These are phyloP conservation scores for Himalopsyche phryganea DNA, from an alignment of 1,140 invertebrate species.

Conservation along the genomic window DNA sequence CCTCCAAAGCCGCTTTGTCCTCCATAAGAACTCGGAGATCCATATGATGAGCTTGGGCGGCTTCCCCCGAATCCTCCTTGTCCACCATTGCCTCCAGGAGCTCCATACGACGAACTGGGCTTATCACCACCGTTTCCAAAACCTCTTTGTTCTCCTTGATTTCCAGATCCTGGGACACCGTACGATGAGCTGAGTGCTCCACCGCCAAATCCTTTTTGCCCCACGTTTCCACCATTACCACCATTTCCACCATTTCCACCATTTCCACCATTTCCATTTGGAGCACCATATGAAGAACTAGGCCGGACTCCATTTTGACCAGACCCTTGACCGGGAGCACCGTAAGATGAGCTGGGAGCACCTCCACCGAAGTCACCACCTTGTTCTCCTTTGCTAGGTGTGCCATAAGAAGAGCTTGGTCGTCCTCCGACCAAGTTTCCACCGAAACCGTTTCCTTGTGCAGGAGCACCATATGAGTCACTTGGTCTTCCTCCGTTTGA, in stretches of 20 bases:
- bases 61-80: conserved; percentile 31
- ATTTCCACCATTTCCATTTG: conserved; percentile 32
- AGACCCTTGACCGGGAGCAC: conserved; percentile 25
- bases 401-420: conserved; percentile 14
- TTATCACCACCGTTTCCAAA: conserved; percentile 1
- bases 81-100: conserved; percentile 37
- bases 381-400: conserved; percentile 35
- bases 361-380: conserved; percentile 34
- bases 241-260: conserved; percentile 30
- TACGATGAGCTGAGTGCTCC: conserved; percentile 31
- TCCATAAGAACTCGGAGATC: conserved; percentile 11
- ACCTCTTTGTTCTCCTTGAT: conserved; percentile 31
- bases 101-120: conserved; percentile 25
- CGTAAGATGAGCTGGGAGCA: conserved; percentile 31
- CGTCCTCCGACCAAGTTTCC: no score
- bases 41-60: conserved; percentile 17
- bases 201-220: conserved; percentile 33
- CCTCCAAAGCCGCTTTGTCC: conserved; percentile 29
- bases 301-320: conserved; percentile 16
- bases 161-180: conserved; percentile 33
- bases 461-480: conserved; percentile 39
- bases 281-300: conserved; percentile 36
- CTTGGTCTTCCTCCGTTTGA: conserved; percentile 34
- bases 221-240: conserved; percentile 32
- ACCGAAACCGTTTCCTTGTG: conserved; percentile 26